Evolutionary conservation across 1,140 invertebrate genomes (phyloP).

Genomic region (Tetramorium parvispinum): DNA sequence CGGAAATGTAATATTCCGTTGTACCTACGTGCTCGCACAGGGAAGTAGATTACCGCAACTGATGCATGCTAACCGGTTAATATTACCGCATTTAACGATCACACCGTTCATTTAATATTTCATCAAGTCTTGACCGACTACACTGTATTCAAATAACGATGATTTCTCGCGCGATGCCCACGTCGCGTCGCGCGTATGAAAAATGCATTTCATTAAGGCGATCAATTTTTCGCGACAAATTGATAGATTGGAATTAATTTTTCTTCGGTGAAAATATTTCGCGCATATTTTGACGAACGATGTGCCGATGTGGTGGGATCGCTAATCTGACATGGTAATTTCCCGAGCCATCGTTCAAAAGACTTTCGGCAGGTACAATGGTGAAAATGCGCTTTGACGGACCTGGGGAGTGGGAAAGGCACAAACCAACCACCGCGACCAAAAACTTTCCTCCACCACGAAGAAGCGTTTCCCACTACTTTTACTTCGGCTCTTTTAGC

Average conservation of each 20-base stretch:
- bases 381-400: constrained; percentile 35
- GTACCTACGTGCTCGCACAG: constrained; percentile 9
- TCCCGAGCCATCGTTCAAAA: background rate
- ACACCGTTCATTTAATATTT: constrained; percentile 49
- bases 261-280: background rate
- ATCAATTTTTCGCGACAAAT: background rate
- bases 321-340: constrained; percentile 31
- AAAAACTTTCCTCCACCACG: constrained; percentile 44
- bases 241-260: background rate
- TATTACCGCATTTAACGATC: constrained; percentile 44
- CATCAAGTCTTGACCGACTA: background rate
- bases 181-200: background rate
- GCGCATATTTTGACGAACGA: background rate
- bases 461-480: constrained; percentile 57
- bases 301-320: background rate
- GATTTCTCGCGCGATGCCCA: background rate
- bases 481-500: constrained; percentile 33
- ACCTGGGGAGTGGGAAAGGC: background rate
- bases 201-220: background rate
- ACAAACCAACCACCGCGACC: constrained; percentile 48
- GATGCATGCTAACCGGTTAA: constrained; percentile 37
- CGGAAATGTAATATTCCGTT: constrained; percentile 55
- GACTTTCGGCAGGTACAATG: constrained; percentile 1
- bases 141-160: background rate
- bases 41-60: constrained; percentile 52